Evolutionary conservation across 2,888 invertebrate genomes (phyloP).

Genomic region (Apodemia mormo): DNA sequence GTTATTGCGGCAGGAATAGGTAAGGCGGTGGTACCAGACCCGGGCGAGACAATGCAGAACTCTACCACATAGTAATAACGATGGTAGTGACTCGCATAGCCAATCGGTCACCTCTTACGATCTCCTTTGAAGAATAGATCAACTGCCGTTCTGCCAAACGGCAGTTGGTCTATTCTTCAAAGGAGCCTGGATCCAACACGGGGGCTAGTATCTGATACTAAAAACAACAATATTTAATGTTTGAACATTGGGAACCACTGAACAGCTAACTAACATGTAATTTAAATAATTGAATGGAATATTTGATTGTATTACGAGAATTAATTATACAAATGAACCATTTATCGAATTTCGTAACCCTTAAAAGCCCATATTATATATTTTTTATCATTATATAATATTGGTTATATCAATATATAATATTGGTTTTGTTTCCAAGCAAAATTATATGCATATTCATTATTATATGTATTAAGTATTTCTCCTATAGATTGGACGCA

Average conservation of each 20-base stretch:
- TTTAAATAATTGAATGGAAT: neutral
- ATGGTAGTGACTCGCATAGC: no score
- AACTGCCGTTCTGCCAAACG: no score
- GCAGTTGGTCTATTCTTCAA: no score
- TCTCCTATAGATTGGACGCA: no score
- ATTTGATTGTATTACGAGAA: conserved; percentile 1
- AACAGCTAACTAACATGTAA: neutral
- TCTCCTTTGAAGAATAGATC: no score
- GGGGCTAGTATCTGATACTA: neutral
- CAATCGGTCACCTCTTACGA: no score
- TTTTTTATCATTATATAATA: conserved; percentile 2
- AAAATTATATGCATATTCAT: neutral
- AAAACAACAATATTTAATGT: neutral
- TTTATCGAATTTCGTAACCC: neutral
- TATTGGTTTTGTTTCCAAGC: neutral
- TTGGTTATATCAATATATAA: neutral
- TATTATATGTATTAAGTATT: no score
- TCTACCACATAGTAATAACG: no score
- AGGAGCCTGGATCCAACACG: no score
- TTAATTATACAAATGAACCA: neutral
- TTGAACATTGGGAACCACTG: neutral
- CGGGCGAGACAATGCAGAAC: no score
- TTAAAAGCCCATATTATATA: neutral
- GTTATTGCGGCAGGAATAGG: no score
- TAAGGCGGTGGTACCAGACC: no score